Evolutionary conservation across 2,797 vertebrate genomes (phyloP), one percentile per base, ranked within the genome.

Genomic region (Botia almorhae): DNA sequence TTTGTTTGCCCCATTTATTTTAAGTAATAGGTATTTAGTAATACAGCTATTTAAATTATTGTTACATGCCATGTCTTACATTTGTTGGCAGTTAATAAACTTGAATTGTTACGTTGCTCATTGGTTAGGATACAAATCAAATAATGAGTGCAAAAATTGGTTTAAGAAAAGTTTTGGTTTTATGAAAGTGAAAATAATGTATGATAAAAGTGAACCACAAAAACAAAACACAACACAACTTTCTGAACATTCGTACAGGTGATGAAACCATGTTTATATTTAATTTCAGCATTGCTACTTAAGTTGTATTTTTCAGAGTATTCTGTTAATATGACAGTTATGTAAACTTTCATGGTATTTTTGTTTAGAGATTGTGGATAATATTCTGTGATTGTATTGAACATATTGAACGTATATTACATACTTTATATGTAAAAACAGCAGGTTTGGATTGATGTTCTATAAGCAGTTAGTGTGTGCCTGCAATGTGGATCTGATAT

Each of bases 381-480:
- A 58, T 65, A 72, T 51, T 70, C 46, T 56, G 76, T 83, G 72
- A 79, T 64, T 72, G 78, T 76, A 81, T 67, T 76, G 82, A 80
- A 67, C 72, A 83, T 65, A 72, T 72, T 60, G 73, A 81, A 77
- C 61, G 36, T 63, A n/a, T n/a, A n/a, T n/a, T n/a, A n/a, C n/a
- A n/a, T n/a, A n/a, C n/a, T 83, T 76, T 80, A 76, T 68, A 53
- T 81, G 74, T 83, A 81, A 13, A 81, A 53, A 77, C 67, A n/a
- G 78, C 82, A 68, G 69, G 50, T 69, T 72, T 67, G 43, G 73
- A 69, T 69, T 61, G 82, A 76, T 39, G 68, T 83, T 75, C 50
- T 75, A 69, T 65, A 80, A 56, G 69, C 77, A 26, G 67, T 43
- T 58, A 55, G 68, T 61, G 65, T 70, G 64, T 64, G 69, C 77